Base-by-base conservation (phyloP, 2,888 invertebrate species). In the Idaea dimidiata region DNA sequence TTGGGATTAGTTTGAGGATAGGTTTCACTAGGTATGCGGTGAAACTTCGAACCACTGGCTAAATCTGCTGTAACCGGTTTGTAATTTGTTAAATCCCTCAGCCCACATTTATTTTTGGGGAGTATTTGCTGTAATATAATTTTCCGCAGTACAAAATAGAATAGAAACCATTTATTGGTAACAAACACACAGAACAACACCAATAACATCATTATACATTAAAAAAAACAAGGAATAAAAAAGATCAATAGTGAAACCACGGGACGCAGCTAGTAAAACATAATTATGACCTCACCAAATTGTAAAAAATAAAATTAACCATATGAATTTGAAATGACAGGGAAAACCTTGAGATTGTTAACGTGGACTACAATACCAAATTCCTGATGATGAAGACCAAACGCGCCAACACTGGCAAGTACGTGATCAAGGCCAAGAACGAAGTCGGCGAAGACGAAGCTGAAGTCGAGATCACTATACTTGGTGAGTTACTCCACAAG, bases 381-480 rank as follows among this genome's bases (percentile, higher is more conserved):
- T 95, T 98, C 90, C 94, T 97, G 78, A 95, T 98, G 71, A 94
- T 97, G 80, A 95, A 96, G 83, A 95, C 96, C 31, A 96, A 96
- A 75, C 94, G 99, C 61, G 90, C 93, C 3, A 96, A 97, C 78
- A 96, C 96, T 64, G 99, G 98, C 43, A 96, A 96, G 83, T 99
- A 99, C 80, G 95, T 95, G 1, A 96, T 99, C 66, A 96, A 94
- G 66, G 98, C 99, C 18, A 96, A 95, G 84, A 99, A 99, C 83
- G 96, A 97, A 81, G 97, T 97, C 6, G 99, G 99, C 0, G 97
- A 97, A 83, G 99, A 99, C 83, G 94, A 95, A 58, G 98, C 98
- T 4, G 97, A 97, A 73, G 93, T 99, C 54, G 98, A 98, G 75
- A 96, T 99, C 53, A 96, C 96, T 31, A 95, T 99, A 54, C 94